Percentiles rank a stretch among this genome's conserved stretches.
These are phyloP conservation scores for Tetraneura akinire DNA, from an alignment of 1,140 invertebrate genomes.

Conservation along the genomic window DNA sequence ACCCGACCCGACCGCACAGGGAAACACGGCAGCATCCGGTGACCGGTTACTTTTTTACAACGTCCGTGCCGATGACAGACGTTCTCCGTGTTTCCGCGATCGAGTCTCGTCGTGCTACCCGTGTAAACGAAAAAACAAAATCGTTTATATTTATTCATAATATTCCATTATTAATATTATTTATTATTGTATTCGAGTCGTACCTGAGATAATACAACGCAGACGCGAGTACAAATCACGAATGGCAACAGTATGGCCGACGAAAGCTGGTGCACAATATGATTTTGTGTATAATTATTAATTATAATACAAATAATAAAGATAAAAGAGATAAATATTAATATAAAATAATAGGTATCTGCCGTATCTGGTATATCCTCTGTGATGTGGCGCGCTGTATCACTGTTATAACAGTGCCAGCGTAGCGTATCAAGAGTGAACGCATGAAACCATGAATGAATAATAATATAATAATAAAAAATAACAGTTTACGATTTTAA, in stretches of 20 bases:
- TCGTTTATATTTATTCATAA: no score
- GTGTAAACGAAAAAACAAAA: constrained; percentile 6
- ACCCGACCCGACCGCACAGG: no score
- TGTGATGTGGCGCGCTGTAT: background rate
- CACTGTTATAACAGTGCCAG: no score
- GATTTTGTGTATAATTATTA: background rate
- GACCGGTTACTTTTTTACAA: no score
- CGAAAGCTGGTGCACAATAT: constrained; percentile 2
- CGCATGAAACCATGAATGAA: no score
- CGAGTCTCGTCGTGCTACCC: background rate
- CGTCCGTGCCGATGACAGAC: no score
- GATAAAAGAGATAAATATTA: no score
- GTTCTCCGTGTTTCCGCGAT: no score
- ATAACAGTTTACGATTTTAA: background rate
- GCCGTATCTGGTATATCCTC: constrained; percentile 2
- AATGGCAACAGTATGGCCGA: constrained; percentile 9
- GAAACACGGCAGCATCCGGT: no score
- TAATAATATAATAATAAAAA: background rate
- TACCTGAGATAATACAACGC: constrained; percentile 38
- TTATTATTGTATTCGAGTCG: constrained; percentile 24
- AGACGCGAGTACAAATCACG: constrained; percentile 5
- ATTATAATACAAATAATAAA: constrained; percentile 1
- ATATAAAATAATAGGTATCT: no score
- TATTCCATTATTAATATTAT: no score
- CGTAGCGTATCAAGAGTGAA: background rate